Conservation (phyloP, 2,888 invertebrate genomes). For the Aelia acuminata region DNA sequence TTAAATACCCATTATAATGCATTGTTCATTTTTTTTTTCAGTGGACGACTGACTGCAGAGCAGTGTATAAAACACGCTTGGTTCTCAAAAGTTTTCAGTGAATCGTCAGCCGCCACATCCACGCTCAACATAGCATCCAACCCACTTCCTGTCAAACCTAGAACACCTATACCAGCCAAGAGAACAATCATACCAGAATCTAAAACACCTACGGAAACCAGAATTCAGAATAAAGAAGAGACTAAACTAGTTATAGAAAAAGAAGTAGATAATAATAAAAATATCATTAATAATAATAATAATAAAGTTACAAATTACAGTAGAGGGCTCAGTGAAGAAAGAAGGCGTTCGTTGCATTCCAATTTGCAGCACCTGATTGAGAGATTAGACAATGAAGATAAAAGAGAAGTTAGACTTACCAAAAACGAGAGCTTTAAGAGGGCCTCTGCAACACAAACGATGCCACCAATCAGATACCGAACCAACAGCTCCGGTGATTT, state of each 20-base stretch:
- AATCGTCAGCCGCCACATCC: constrained; percentile 58
- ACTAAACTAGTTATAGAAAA: constrained; percentile 54
- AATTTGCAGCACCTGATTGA: constrained; percentile 71
- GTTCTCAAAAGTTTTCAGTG: constrained; percentile 72
- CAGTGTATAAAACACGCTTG: constrained; percentile 93
- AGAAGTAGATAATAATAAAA: constrained; percentile 50
- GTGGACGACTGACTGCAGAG: constrained; percentile 89
- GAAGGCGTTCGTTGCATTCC: constrained; percentile 70
- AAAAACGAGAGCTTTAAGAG: constrained; percentile 64
- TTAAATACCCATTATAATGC: not conserved
- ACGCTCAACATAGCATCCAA: constrained; percentile 64
- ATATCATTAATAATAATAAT: constrained; percentile 59
- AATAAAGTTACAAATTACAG: constrained; percentile 18
- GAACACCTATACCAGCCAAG: constrained; percentile 63
- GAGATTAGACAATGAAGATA: constrained; percentile 68
- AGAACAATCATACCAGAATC: constrained; percentile 41
- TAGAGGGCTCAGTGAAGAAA: constrained; percentile 69
- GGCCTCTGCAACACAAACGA: constrained; percentile 70
- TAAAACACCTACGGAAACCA: constrained; percentile 22
- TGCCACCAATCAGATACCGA: constrained; percentile 67
- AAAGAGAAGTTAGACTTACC: constrained; percentile 68
- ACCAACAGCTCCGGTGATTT: constrained; percentile 57
- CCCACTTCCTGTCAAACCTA: constrained; percentile 62
- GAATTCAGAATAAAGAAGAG: constrained; percentile 30
- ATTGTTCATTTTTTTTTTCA: constrained; percentile 70